Conservation (phyloP, 2,113 vertebrate species). For the Psephotus haematonotus region DNA sequence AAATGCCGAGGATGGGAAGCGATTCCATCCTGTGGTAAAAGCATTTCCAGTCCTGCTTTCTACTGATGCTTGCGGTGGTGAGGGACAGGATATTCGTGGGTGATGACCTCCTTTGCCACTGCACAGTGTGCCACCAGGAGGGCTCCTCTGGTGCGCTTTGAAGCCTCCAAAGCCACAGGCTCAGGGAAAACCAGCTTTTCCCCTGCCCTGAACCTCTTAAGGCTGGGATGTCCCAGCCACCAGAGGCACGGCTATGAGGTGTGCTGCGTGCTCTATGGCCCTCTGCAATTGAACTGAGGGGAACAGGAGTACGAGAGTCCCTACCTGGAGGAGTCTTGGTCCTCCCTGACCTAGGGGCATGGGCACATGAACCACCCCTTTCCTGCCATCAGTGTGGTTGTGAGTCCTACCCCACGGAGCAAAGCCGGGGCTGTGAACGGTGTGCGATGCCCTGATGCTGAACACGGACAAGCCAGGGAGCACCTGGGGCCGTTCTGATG, state of each 20-base stretch:
- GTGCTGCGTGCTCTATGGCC: not conserved
- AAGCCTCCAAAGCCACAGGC: not conserved
- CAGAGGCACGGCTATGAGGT: not conserved
- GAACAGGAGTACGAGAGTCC: not conserved
- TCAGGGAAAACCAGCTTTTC: not conserved
- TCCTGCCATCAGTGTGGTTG: not conserved
- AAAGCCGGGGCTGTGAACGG: not conserved
- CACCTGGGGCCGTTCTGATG: accelerated
- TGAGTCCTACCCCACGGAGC: accelerated
- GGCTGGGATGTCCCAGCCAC: not conserved
- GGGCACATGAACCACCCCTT: accelerated
- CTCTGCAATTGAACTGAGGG: not conserved
- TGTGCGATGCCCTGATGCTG: not conserved
- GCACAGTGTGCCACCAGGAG: not conserved
- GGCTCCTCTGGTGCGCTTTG: not conserved
- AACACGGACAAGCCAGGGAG: accelerated
- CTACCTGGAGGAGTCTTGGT: not conserved
- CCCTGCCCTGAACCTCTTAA: not conserved
- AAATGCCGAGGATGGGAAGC: not conserved
- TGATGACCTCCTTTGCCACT: not conserved
- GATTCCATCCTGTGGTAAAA: not conserved
- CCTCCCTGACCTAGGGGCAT: not conserved
- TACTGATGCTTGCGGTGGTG: not conserved
- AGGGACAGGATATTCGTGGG: accelerated
- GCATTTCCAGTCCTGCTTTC: not conserved